Conservation (phyloP, 1,140 invertebrate species). For the Calephelis virginiensis region DNA sequence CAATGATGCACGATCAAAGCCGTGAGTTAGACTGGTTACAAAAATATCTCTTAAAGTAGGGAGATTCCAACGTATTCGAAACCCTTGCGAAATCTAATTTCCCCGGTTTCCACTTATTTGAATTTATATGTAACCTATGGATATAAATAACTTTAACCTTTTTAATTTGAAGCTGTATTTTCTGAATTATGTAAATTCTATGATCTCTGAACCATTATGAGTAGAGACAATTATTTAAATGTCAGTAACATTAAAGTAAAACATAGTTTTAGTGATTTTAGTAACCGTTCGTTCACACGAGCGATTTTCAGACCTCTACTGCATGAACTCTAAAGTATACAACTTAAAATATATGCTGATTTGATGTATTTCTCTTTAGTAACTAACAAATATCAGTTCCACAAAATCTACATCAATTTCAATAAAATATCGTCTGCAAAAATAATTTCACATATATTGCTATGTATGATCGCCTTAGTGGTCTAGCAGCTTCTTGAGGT, state of each 20-base stretch:
- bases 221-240: constrained; percentile 2
- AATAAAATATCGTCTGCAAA: no score
- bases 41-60: no score
- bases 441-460: no score
- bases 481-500: no score
- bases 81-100: constrained; percentile 2
- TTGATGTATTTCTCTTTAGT: no score
- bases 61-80: constrained; percentile 1
- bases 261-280: neutral
- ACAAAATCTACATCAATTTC: no score
- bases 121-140: neutral
- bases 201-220: constrained; percentile 11
- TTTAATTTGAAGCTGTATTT: constrained; percentile 10
- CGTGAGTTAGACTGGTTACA: no score
- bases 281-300: neutral
- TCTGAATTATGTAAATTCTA: neutral
- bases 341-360: neutral
- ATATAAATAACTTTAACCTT: constrained; percentile 8
- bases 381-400: no score
- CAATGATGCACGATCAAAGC: no score
- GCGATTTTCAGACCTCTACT: neutral
- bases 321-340: no score
- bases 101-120: constrained; percentile 9
- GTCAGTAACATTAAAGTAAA: neutral
- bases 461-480: no score